A percentile compares a stretch with the other conserved stretches of the same genome.
Evolutionary conservation across 2,797 vertebrate species (phyloP).

Genomic region (Furcifer pardalis): DNA sequence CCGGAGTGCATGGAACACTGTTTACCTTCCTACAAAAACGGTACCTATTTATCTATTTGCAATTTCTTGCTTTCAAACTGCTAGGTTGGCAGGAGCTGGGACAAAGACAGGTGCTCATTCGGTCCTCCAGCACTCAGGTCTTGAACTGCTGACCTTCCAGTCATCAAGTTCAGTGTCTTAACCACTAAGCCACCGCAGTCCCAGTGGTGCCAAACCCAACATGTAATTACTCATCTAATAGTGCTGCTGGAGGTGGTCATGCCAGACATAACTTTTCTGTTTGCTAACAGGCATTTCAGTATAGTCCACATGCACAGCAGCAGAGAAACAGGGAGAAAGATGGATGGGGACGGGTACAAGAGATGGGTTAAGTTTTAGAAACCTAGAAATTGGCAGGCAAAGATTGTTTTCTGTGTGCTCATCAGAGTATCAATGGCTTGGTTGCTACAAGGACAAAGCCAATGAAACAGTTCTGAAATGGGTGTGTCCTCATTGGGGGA

Average conservation of each 20-base stretch:
- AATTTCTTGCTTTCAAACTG: no score
- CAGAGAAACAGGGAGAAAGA: not conserved
- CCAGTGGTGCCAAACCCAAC: conserved; percentile 13
- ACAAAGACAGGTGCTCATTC: no score
- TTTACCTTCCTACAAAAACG: no score
- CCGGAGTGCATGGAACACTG: no score
- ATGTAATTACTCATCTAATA: conserved; percentile 26
- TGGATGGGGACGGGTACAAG: not conserved
- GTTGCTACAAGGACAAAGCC: not conserved
- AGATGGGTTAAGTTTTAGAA: not conserved
- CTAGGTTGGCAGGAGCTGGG: no score
- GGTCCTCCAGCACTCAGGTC: no score
- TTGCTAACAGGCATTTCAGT: conserved; percentile 7
- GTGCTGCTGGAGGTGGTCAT: not conserved
- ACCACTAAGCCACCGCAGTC: no score
- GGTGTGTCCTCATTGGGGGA: not conserved
- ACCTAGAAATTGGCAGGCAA: not conserved
- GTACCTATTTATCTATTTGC: no score
- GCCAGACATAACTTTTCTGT: not conserved
- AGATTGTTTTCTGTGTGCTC: not conserved
- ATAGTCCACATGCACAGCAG: conserved; percentile 3
- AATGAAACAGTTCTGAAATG: no score
- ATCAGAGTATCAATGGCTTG: not conserved
- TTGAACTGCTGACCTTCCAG: no score
- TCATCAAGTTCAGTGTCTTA: no score